Percentiles rank a stretch among this genome's conserved stretches.
phyloP scores from a whole-genome alignment of 1,140 invertebrate species.

The Phocides pigmalion region DNA sequence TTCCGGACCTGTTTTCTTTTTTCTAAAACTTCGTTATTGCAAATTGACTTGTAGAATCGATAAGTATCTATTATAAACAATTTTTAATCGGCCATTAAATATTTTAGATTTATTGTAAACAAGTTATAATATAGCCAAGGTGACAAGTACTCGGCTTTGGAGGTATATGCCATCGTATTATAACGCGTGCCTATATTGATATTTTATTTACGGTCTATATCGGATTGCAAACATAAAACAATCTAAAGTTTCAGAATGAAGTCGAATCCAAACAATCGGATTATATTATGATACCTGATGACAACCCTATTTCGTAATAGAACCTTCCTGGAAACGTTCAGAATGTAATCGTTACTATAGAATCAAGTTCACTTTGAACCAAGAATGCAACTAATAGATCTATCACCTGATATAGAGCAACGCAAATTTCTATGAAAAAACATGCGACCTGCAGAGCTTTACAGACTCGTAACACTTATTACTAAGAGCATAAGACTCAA shows the following conservation, averaged over 20 bases:
- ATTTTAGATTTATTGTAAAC: too few relatives aligned
- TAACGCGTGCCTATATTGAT: not conserved
- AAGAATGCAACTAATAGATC: conserved; percentile 56
- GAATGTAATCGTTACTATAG: conserved; percentile 65
- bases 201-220: conserved; percentile 1
- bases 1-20: too few relatives aligned
- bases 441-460: not conserved
- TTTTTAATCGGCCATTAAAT: too few relatives aligned
- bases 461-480: conserved; percentile 24
- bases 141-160: too few relatives aligned
- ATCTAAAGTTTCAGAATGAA: not conserved
- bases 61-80: too few relatives aligned
- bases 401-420: conserved; percentile 61
- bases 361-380: conserved; percentile 47
- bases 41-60: too few relatives aligned
- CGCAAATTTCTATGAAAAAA: conserved; percentile 50
- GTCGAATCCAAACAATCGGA: conserved; percentile 20
- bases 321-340: conserved; percentile 60
- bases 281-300: conserved; percentile 51
- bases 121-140: too few relatives aligned
- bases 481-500: conserved; percentile 26
- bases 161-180: too few relatives aligned
- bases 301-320: conserved; percentile 55
- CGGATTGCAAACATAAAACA: conserved; percentile 29
- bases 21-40: too few relatives aligned